These are phyloP conservation scores for Phrynocephalus guinanensis DNA, from an alignment of 2,797 vertebrate species.

Conservation along the genomic window DNA sequence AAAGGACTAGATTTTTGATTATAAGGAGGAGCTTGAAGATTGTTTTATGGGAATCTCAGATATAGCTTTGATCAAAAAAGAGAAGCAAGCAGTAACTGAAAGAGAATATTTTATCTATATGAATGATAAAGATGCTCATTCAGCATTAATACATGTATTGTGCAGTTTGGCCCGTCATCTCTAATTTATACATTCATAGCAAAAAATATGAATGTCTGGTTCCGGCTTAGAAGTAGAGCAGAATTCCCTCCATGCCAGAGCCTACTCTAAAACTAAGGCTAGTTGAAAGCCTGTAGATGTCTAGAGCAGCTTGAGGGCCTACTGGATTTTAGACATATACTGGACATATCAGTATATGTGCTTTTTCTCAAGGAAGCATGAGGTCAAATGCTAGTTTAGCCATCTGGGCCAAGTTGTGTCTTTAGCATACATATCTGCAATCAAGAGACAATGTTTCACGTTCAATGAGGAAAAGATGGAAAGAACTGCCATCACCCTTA, in stretches of 20 bases:
- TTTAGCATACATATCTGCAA: neutral
- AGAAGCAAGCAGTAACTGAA: neutral
- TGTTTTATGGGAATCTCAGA: neutral
- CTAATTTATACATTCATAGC: neutral
- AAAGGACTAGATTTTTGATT: neutral
- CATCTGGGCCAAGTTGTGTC: neutral
- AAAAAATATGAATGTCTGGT: neutral
- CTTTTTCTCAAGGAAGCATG: neutral
- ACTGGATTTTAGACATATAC: too few relatives aligned
- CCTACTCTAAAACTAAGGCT: neutral
- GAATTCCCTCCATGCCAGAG: neutral
- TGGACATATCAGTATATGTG: too few relatives aligned
- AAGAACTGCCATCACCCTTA: too few relatives aligned
- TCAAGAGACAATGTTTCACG: neutral
- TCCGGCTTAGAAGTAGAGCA: neutral
- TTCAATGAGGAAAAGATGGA: neutral
- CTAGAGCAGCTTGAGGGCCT: too few relatives aligned
- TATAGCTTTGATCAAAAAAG: neutral
- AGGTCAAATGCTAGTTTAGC: neutral
- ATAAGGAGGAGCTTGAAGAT: neutral
- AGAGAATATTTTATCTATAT: neutral
- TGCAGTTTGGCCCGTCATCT: neutral
- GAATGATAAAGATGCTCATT: neutral
- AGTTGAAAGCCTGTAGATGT: neutral
- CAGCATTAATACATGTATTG: neutral